Evolutionary conservation across 2,113 vertebrate species (phyloP), one percentile per base, ranked within the genome.

Genomic region (Pipra filicauda): DNA sequence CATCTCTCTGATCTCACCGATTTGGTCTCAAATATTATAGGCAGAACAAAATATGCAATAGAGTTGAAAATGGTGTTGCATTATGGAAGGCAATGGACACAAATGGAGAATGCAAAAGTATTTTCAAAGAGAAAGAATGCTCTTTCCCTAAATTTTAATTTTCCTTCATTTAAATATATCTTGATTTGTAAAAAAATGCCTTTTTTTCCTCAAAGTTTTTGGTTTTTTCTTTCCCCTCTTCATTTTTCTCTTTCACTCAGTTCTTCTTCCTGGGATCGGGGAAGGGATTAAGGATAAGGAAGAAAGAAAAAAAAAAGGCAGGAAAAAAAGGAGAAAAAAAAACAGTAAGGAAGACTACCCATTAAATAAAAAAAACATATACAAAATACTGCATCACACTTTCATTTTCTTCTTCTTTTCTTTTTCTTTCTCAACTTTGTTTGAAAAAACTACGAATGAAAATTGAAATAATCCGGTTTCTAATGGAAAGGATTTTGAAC

Each of bases 231-330:
- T 91, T 55, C 3, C 1, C 7, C 0, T 52, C 51, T 1, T 5
- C 8, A 54, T 49, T 88, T 51, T 58, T 49, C 2, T 8, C 4
- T 76, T 79, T 2, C 4, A 12, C 3, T 28, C 37, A 21, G 2
- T 28, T 2, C 1, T n/a, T 69, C 17, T 51, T 65, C 15, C 9
- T 35, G 22, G 1, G 2, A 0, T 2, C 6, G 3, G 9, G 12
- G 6, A 33, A 58, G 6, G 1, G 2, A 8, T 3, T 6, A 31
- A 3, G 8, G 5, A 13, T n/a, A 61, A n/a, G 11, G 3, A 64
- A 44, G 10, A 81, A 81, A 33, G 2, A 7, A 48, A 55, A 69
- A 77, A 21, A 5, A 16, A 3, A 58, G 28, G 0, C 3, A 16
- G 5, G 10, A 1, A 3, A 27, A 35, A 64, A 73, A 12, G 5